A percentile compares a stretch with the other conserved stretches of the same genome.
Conservation (phyloP, 2,797 vertebrate genomes). For the Rhyacichthys aspro region DNA sequence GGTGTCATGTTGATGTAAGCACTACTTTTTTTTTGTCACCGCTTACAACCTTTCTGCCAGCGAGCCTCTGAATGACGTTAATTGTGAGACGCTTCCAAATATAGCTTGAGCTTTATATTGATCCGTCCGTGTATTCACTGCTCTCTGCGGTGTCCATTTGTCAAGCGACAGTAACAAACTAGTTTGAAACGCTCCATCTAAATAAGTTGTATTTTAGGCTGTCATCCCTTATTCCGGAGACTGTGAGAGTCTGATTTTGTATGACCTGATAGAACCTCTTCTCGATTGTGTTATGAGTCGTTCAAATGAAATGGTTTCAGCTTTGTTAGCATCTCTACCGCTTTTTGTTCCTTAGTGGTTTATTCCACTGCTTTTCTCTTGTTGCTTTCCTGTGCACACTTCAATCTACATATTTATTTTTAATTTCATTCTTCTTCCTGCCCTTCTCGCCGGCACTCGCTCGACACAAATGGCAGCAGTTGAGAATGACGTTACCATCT, state of each 20-base stretch:
- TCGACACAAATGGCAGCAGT: conserved; percentile 73
- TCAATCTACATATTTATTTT: conserved; percentile 67
- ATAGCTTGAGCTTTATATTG: not conserved
- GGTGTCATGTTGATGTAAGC: not conserved
- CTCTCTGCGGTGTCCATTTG: not conserved
- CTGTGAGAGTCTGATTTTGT: not conserved
- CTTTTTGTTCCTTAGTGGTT: conserved; percentile 4
- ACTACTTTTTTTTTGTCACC: conserved; percentile 1
- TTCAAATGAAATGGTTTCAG: conserved; percentile 2
- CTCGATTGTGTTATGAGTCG: not conserved
- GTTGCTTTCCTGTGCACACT: conserved; percentile 30
- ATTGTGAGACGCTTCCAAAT: not conserved
- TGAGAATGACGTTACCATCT: conserved; percentile 76
- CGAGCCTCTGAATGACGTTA: not conserved
- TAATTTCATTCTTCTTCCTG: conserved; percentile 58
- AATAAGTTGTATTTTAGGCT: not conserved
- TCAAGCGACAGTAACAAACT: not conserved
- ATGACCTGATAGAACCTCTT: not conserved
- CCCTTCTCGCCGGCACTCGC: conserved; percentile 52
- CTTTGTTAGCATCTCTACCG: not conserved
- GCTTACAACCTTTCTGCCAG: not conserved
- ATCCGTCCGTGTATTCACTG: not conserved
- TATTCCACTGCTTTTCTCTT: conserved; percentile 8
- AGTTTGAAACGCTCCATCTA: not conserved
- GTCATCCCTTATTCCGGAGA: not conserved